These are phyloP conservation scores for Drosophila repletoides DNA, from an alignment of 1,140 invertebrate species.

Conservation along the genomic window DNA sequence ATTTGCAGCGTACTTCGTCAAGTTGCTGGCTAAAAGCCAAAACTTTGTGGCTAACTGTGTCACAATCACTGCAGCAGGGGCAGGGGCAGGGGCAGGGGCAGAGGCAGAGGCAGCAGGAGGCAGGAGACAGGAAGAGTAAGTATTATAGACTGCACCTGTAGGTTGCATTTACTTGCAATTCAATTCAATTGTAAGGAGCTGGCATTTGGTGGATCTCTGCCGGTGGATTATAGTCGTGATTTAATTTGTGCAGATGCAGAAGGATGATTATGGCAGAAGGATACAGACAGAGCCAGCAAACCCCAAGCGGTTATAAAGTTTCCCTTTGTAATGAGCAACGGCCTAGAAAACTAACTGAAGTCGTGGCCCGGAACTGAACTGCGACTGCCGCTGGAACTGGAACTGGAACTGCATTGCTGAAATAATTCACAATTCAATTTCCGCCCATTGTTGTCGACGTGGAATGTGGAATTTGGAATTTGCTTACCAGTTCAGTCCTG, in stretches of 20 bases:
- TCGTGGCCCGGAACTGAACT: slow-evolving; percentile 63
- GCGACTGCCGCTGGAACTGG: too few species aligned
- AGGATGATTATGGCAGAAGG: slow-evolving; percentile 37
- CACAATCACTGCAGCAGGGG: too few species aligned
- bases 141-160: slow-evolving; percentile 2
- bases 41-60: slow-evolving; percentile 63
- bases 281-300: slow-evolving; percentile 3
- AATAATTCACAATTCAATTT: slow-evolving; percentile 79
- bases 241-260: slow-evolving; percentile 56
- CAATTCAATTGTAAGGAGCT: too few species aligned
- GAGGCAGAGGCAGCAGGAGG: too few species aligned
- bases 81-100: too few species aligned
- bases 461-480: too few species aligned
- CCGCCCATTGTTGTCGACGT: slow-evolving; percentile 54
- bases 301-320: slow-evolving; percentile 42
- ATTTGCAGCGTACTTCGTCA: slow-evolving; percentile 69
- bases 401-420: slow-evolving; percentile 60
- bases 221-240: slow-evolving; percentile 45
- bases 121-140: too few species aligned
- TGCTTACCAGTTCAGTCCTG: slow-evolving; percentile 44
- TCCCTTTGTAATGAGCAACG: slow-evolving; percentile 50
- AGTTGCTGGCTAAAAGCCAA: slow-evolving; percentile 67
- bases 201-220: too few species aligned
- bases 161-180: neutral
- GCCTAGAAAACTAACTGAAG: slow-evolving; percentile 50